Evolutionary conservation across 1,140 invertebrate species (phyloP).

Genomic region (Leptinotarsa texana): DNA sequence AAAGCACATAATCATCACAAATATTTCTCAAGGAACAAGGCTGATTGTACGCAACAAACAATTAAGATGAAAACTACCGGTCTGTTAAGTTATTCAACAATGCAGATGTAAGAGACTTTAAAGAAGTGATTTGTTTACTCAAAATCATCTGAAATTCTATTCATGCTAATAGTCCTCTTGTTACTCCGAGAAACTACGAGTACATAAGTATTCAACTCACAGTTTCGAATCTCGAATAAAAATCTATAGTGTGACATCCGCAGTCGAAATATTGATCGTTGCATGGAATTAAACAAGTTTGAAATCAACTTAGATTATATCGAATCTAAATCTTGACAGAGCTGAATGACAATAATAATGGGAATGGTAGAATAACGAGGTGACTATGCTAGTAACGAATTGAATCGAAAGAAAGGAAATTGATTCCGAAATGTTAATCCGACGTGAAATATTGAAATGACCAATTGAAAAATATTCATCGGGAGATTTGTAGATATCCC

Average conservation of each 20-base stretch:
- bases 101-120: no score
- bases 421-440: conserved; percentile 3
- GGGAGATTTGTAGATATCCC: conserved; percentile 1
- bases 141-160: no score
- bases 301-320: not conserved
- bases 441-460: conserved; percentile 7
- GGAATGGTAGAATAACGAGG: not conserved
- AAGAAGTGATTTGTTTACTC: no score
- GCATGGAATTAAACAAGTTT: not conserved
- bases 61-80: no score
- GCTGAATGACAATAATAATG: not conserved
- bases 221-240: no score
- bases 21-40: no score
- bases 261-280: not conserved
- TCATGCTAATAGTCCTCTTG: no score
- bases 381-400: not conserved
- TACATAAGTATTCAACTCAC: no score
- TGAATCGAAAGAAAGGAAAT: not conserved
- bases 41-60: no score
- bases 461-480: conserved; percentile 11
- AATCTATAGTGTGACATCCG: not conserved
- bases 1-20: no score
- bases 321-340: not conserved
- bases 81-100: no score
- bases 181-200: no score